Evolutionary conservation across 2,888 invertebrate genomes (phyloP).

Genomic region (Scaptodrosophila latifasciaeformis): DNA sequence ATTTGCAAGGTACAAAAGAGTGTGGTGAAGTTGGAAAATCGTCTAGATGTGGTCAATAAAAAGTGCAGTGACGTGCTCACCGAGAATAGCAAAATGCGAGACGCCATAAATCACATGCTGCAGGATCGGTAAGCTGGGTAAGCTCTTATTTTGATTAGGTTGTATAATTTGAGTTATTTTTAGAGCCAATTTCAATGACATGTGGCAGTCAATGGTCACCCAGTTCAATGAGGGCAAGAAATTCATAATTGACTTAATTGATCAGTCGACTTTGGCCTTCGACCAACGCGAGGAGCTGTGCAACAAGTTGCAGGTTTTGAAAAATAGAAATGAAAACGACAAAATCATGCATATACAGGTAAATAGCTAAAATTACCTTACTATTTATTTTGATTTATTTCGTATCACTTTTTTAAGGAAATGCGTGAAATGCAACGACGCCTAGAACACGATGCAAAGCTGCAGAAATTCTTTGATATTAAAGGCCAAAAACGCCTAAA

Average conservation of each 20-base stretch:
- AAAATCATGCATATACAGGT: slow-evolving; percentile 80
- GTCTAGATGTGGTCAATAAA: slow-evolving; percentile 84
- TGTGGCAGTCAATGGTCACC: slow-evolving; percentile 86
- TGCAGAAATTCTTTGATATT: slow-evolving; percentile 88
- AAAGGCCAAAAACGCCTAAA: slow-evolving; percentile 88
- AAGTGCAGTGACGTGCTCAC: slow-evolving; percentile 85
- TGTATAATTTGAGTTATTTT: background rate
- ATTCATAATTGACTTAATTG: slow-evolving; percentile 89
- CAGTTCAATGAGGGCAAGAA: slow-evolving; percentile 87
- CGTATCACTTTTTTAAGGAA: slow-evolving; percentile 77
- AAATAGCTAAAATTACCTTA: background rate
- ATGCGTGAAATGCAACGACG: slow-evolving; percentile 91
- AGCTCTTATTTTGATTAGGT: background rate
- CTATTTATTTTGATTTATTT: background rate
- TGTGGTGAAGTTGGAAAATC: slow-evolving; percentile 83
- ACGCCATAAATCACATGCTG: slow-evolving; percentile 87
- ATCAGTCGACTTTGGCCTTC: slow-evolving; percentile 90
- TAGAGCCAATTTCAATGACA: slow-evolving; percentile 86
- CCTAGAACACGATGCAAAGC: slow-evolving; percentile 88
- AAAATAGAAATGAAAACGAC: slow-evolving; percentile 86
- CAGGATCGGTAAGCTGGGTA: slow-evolving; percentile 80
- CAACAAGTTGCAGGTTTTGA: slow-evolving; percentile 86
- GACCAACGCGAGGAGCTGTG: slow-evolving; percentile 90
- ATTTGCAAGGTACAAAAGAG: slow-evolving; percentile 74
- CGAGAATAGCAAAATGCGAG: slow-evolving; percentile 83